Conservation (phyloP, 2,113 vertebrate species). For the Protobothrops flavoviridis region DNA sequence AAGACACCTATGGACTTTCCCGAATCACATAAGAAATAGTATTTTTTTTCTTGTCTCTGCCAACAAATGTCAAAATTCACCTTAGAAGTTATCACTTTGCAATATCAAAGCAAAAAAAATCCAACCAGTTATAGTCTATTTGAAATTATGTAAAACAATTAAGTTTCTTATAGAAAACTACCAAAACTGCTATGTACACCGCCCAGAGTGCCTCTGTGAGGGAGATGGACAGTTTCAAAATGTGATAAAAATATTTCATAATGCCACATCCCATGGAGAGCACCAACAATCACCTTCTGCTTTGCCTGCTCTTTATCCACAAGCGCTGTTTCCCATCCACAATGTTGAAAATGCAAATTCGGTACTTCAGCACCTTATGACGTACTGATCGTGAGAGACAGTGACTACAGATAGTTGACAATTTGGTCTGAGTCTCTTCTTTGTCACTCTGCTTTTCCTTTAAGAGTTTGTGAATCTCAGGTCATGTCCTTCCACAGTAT, state of each 20-base stretch:
- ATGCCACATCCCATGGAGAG: conserved; percentile 47
- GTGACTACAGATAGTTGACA: conserved; percentile 9
- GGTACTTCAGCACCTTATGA: not conserved
- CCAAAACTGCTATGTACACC: conserved; percentile 8
- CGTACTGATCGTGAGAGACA: not conserved
- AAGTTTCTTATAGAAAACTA: not conserved
- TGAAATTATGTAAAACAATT: conserved; percentile 53
- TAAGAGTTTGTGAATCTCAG: not conserved
- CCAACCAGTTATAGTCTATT: conserved; percentile 50
- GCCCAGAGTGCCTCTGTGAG: too few species aligned
- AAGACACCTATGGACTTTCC: not conserved
- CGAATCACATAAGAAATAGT: not conserved
- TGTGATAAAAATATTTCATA: conserved; percentile 35
- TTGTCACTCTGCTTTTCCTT: not conserved
- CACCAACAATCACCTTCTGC: conserved; percentile 25
- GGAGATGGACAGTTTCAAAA: too few species aligned
- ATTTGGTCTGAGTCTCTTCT: conserved; percentile 1
- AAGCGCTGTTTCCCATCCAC: conserved; percentile 22
- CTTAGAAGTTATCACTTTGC: conserved; percentile 37
- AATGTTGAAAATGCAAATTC: not conserved
- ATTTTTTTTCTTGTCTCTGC: not conserved
- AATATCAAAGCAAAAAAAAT: conserved; percentile 25
- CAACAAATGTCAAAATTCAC: conserved; percentile 47
- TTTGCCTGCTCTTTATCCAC: conserved; percentile 33
- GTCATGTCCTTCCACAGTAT: not conserved